phyloP scores from a whole-genome alignment of 1,140 invertebrate genomes.

The Philopotamus ludificatus region DNA sequence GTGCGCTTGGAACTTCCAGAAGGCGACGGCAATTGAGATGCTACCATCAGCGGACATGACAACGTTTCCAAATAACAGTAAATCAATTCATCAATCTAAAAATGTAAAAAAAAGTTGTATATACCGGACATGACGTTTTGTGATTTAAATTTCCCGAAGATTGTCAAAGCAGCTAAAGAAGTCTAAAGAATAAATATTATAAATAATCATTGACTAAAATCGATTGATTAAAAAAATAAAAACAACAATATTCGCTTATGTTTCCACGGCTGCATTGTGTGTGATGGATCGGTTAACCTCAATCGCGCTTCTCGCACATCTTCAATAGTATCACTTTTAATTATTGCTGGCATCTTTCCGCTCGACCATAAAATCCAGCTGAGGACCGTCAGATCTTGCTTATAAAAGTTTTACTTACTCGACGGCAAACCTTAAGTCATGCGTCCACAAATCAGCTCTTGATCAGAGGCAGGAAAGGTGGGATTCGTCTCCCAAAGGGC shows the following conservation, averaged over 20 bases:
- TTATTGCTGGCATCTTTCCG: too few relatives aligned
- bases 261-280: too few relatives aligned
- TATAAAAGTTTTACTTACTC: too few relatives aligned
- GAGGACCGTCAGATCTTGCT: too few relatives aligned
- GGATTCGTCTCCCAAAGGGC: too few relatives aligned
- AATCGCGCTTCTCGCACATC: too few relatives aligned
- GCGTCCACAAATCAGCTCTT: too few relatives aligned
- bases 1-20: conserved; percentile 12
- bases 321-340: too few relatives aligned
- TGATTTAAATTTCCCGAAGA: neutral
- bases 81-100: conserved; percentile 70
- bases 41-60: conserved; percentile 68
- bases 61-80: conserved; percentile 75
- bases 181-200: neutral
- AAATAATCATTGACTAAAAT: neutral
- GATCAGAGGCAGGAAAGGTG: too few relatives aligned
- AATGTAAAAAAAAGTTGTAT: conserved; percentile 3
- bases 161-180: neutral
- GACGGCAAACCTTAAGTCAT: too few relatives aligned
- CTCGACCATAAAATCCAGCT: too few relatives aligned
- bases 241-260: neutral
- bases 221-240: neutral
- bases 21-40: conserved; percentile 26
- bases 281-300: too few relatives aligned
- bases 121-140: neutral